These are phyloP conservation scores for Callochromis pleurospilus DNA, from an alignment of 2,113 vertebrate species.

Conservation along the genomic window DNA sequence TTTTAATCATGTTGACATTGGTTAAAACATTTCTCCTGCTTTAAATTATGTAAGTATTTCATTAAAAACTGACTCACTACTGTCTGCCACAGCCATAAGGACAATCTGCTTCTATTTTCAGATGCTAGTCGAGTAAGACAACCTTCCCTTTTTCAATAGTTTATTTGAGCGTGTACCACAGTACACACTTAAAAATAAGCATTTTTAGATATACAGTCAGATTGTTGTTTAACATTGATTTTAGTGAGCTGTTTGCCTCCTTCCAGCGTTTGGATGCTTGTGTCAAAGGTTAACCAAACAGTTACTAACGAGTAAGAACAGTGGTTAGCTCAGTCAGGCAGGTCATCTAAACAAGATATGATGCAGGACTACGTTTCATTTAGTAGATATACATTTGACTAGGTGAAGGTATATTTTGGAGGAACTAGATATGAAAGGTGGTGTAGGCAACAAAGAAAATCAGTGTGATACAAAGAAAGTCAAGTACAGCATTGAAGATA, in stretches of 20 bases:
- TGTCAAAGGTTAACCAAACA: not conserved
- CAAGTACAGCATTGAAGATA: not conserved
- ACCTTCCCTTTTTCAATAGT: not conserved
- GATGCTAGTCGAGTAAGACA: not conserved
- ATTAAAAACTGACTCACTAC: not conserved
- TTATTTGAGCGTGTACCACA: not conserved
- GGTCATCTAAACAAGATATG: not conserved
- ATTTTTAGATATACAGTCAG: not conserved
- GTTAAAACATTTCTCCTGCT: not conserved
- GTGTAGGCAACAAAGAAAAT: not conserved
- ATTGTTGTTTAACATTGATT: not conserved
- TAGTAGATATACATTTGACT: not conserved
- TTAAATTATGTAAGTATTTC: not conserved
- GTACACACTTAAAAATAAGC: not conserved
- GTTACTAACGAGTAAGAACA: not conserved
- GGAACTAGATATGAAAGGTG: fast-evolving
- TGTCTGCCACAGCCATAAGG: not conserved
- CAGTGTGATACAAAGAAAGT: not conserved
- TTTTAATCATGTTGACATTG: not conserved
- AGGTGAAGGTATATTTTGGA: not conserved
- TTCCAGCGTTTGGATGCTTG: not conserved
- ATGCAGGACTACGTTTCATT: not conserved
- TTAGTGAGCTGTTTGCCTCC: not conserved
- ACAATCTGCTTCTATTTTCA: not conserved
- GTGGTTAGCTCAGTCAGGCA: not conserved